Evolutionary conservation across 2,113 vertebrate species (phyloP).

Genomic region (Ptyas mucosa): DNA sequence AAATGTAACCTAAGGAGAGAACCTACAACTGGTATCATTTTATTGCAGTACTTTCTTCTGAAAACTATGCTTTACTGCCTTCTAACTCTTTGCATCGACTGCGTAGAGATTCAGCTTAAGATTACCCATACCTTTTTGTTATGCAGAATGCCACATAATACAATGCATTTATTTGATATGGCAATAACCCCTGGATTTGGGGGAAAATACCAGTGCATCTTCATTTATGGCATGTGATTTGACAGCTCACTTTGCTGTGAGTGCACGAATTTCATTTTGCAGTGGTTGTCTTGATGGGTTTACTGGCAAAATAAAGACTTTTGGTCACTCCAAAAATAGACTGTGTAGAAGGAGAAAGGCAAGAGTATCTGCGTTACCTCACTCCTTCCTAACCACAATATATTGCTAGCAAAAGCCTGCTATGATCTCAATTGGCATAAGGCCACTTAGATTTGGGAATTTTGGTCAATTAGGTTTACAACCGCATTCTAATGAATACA

Average conservation of each 20-base stretch:
- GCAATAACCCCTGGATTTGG: not conserved
- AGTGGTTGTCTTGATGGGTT: not conserved
- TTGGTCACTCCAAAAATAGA: not conserved
- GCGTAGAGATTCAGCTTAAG: slow-evolving; percentile 50
- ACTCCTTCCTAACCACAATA: not conserved
- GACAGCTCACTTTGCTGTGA: not conserved
- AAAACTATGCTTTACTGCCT: slow-evolving; percentile 58
- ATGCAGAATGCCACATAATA: slow-evolving; percentile 58
- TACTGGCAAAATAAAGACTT: not conserved
- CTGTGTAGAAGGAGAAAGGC: not conserved
- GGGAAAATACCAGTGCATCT: too few species aligned
- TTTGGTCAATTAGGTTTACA: not conserved
- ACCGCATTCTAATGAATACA: not conserved
- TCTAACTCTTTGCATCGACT: slow-evolving; percentile 55
- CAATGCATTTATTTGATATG: not conserved
- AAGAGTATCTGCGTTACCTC: not conserved
- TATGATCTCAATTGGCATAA: not conserved
- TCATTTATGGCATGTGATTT: not conserved
- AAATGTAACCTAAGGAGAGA: slow-evolving; percentile 82
- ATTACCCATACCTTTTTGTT: slow-evolving; percentile 58
- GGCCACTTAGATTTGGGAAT: not conserved
- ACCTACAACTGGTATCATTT: slow-evolving; percentile 80
- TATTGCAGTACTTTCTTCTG: slow-evolving; percentile 62
- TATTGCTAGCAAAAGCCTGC: not conserved
- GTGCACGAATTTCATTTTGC: not conserved